phyloP scores from a whole-genome alignment of 2,113 vertebrate genomes.

The Forbesichthys papilliferus region DNA sequence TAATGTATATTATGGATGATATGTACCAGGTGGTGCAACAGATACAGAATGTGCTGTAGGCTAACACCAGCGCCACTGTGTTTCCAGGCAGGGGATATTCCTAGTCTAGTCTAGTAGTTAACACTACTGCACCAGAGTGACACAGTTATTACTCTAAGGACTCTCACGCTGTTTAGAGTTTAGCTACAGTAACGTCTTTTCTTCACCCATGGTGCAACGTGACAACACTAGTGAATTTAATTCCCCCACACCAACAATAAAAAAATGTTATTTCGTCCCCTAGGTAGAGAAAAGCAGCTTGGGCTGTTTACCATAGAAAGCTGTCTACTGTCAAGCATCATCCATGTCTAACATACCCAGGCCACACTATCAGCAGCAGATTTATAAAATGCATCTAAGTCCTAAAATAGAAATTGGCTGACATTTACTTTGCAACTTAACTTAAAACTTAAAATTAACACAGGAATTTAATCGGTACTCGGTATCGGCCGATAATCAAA shows the following conservation, averaged over 20 bases:
- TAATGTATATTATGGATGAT: no score
- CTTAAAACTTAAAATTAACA: no score
- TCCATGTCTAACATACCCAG: no score
- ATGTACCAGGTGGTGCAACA: no score
- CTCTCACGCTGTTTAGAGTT: conserved; percentile 15
- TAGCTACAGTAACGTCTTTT: not conserved
- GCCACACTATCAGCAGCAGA: no score
- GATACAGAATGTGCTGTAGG: not conserved
- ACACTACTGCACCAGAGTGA: conserved; percentile 6
- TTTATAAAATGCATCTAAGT: no score
- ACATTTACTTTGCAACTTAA: no score
- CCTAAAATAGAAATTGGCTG: no score
- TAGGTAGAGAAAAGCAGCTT: not conserved
- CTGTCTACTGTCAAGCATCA: not conserved
- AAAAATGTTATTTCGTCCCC: not conserved
- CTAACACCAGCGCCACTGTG: not conserved
- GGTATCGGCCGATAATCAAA: no score
- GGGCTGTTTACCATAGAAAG: conserved; percentile 13
- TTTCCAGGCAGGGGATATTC: conserved; percentile 6
- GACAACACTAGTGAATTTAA: not conserved
- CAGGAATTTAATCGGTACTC: no score
- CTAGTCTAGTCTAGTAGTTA: conserved; percentile 9
- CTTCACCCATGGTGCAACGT: conserved; percentile 20
- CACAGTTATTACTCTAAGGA: conserved; percentile 19
- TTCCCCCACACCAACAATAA: not conserved